phyloP scores from a whole-genome alignment of 2,888 invertebrate species.

The Encarsia formosa region DNA sequence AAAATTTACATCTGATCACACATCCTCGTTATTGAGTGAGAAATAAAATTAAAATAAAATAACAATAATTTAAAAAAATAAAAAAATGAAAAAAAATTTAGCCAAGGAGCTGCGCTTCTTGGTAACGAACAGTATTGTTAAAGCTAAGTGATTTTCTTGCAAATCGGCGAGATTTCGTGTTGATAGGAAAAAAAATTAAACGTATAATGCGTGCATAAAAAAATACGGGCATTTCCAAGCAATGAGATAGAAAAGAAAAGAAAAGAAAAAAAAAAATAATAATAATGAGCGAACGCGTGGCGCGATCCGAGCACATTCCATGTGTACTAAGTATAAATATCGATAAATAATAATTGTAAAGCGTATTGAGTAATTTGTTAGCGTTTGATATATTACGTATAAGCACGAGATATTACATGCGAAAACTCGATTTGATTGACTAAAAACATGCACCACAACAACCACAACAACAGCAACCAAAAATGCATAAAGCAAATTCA shows the following conservation, averaged over 20 bases:
- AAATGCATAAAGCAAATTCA: conserved; percentile 6
- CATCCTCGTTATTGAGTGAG: no score
- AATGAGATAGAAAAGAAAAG: neutral
- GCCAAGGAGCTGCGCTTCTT: neutral
- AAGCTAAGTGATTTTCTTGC: neutral
- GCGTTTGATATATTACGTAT: conserved; percentile 43
- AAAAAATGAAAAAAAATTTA: neutral
- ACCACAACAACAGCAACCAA: conserved; percentile 23
- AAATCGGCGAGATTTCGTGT: conserved; percentile 1
- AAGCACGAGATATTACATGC: conserved; percentile 33
- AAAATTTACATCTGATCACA: no score
- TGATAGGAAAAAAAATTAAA: neutral
- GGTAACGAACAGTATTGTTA: conserved; percentile 5
- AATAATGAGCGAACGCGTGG: conserved; percentile 30
- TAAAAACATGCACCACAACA: no score
- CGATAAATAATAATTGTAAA: conserved; percentile 1
- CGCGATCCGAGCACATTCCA: conserved; percentile 42
- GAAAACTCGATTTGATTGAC: conserved; percentile 25
- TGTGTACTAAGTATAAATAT: conserved; percentile 29
- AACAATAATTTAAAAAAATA: no score
- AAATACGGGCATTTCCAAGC: conserved; percentile 1
- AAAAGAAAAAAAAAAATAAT: no score
- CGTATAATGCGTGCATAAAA: neutral
- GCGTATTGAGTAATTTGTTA: conserved; percentile 39
- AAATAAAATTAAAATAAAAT: no score